A percentile compares a stretch with the other conserved stretches of the same genome.
Conservation (phyloP, 2,888 invertebrate genomes). For the Lacanobia wlatinum region DNA sequence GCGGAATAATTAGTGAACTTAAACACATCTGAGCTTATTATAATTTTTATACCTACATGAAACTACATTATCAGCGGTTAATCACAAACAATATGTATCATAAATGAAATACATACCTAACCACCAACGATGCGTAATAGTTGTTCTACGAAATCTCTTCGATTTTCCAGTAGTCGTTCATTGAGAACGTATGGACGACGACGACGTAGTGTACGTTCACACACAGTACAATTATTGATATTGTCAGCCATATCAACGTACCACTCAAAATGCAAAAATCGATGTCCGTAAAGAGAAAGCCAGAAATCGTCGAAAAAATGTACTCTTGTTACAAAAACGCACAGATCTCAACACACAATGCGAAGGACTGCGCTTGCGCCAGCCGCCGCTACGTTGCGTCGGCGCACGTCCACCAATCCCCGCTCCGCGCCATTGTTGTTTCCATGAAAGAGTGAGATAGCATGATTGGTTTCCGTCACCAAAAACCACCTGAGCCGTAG, state of each 20-base stretch:
- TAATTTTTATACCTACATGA: conserved; percentile 21
- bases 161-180: conserved; percentile 27
- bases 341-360: conserved; percentile 26
- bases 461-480: no score
- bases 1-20: conserved; percentile 9
- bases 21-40: conserved; percentile 13
- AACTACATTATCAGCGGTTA: conserved; percentile 17
- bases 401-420: no score
- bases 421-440: no score
- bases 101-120: no score
- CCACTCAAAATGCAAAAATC: conserved; percentile 30
- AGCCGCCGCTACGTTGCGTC: background rate
- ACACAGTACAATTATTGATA: conserved; percentile 30
- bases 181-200: conserved; percentile 30
- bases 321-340: conserved; percentile 21
- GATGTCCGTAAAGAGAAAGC: conserved; percentile 25
- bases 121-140: background rate
- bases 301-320: conserved; percentile 21
- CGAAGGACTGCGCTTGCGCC: conserved; percentile 18
- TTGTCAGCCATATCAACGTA: conserved; percentile 29
- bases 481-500: no score
- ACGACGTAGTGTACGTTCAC: conserved; percentile 28
- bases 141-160: conserved; percentile 26
- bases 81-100: background rate
- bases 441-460: no score